Base-by-base conservation (phyloP, 2,113 vertebrate species). In the Dunckerocampus dactyliophorus region DNA sequence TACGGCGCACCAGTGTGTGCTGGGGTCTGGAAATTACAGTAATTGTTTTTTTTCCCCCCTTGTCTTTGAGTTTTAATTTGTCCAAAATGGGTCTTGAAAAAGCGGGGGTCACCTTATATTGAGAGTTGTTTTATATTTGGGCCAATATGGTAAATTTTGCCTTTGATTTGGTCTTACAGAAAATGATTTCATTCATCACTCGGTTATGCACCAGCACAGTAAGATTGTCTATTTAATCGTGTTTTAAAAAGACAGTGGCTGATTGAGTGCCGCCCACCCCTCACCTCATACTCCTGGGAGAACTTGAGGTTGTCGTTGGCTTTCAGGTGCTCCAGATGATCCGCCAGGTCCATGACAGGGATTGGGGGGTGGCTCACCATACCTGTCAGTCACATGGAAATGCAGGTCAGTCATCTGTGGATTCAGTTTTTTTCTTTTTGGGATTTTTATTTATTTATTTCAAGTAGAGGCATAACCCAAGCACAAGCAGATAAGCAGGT, bases 251-350 rank as follows among this genome's bases (percentile, higher is more conserved):
- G 31, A 5, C 31, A 34, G 31, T 34, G 31, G 31, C 7, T 34
- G 31, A 34, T 34, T 34, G 31, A 34, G 31, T 8, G 39, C 39
- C 39, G 20, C n/a, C 19, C 11, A 7, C 1, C 6, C 14, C 70
- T 71, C 90, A 95, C 97, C 93, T 99, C 97, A 72, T 99, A 99
- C 68, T 99, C 96, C 86, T 98, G 97, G 31, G 97, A 99, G 84
- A 99, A 99, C 85, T 98, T 99, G 80, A 99, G 89, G 91, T 98
- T 99, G 89, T 99, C 96, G 69, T 99, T 99, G 65, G 97, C 95
- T 92, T 99, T 99, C 83, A 99, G 72, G 56, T 95, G 91, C 87
- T 99, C 97, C 83, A 94, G 93, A 78, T 98, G 95, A 91, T 99
- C 96, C 4, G 94, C 93, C 69, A 99, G 92, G 84, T 98, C 97